Evolutionary conservation across 2,113 vertebrate species (phyloP).

Genomic region (Phaetusa simplex): DNA sequence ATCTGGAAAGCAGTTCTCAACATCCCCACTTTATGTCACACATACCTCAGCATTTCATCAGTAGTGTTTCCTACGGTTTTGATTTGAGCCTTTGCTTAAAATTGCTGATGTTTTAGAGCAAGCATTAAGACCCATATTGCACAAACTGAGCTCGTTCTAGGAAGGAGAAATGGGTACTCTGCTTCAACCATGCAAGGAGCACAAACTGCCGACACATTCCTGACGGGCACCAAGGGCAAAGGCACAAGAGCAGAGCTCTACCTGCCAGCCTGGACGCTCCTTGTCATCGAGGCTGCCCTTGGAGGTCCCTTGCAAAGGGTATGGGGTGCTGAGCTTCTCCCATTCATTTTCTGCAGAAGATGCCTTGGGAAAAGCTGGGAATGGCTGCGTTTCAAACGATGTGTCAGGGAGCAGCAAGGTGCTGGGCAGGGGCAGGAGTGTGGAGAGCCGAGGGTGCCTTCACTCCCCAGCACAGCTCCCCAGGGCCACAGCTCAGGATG

Average conservation of each 20-base stretch:
- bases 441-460: fast-evolving
- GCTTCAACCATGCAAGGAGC: background rate
- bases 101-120: background rate
- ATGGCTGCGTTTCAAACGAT: background rate
- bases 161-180: background rate
- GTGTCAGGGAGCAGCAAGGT: background rate
- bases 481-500: background rate
- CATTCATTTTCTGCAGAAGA: background rate
- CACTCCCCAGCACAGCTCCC: fast-evolving
- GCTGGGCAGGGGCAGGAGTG: background rate
- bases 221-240: background rate
- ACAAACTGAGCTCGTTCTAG: background rate
- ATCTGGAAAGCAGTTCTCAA: background rate
- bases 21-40: background rate
- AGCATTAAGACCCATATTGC: background rate
- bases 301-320: background rate
- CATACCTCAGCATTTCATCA: background rate
- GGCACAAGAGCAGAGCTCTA: background rate
- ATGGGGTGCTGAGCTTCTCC: background rate
- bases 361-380: background rate
- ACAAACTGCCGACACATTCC: background rate
- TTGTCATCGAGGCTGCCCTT: background rate
- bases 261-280: background rate
- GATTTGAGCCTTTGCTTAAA: background rate
- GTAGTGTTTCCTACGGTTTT: background rate